A percentile compares a stretch with the other conserved stretches of the same genome.
Conservation (phyloP, 2,888 invertebrate species). For the Galeruca laticollis region DNA sequence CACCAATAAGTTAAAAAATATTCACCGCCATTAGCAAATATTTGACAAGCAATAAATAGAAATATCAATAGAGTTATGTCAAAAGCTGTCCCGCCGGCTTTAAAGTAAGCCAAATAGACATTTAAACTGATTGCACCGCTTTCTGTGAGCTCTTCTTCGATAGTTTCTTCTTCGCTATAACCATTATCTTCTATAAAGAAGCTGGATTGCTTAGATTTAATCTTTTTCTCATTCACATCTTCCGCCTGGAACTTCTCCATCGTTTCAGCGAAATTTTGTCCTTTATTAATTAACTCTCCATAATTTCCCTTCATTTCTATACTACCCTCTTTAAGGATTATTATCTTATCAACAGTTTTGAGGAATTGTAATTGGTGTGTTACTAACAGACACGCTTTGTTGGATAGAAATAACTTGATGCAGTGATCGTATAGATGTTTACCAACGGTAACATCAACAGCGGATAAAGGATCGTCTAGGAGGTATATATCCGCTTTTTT, state of each 20-base stretch:
- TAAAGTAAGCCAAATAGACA: slow-evolving; percentile 68
- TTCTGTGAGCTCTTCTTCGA: slow-evolving; percentile 59
- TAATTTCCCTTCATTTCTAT: slow-evolving; percentile 67
- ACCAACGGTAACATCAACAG: slow-evolving; percentile 84
- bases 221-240: slow-evolving; percentile 58
- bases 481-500: slow-evolving; percentile 83
- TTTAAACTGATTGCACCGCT: slow-evolving; percentile 56
- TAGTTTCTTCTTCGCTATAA: slow-evolving; percentile 54
- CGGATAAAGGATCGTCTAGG: slow-evolving; percentile 85
- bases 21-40: slow-evolving; percentile 75
- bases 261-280: slow-evolving; percentile 64
- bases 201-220: slow-evolving; percentile 57
- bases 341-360: slow-evolving; percentile 61
- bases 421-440: slow-evolving; percentile 80
- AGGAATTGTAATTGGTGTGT: slow-evolving; percentile 79
- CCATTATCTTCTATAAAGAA: slow-evolving; percentile 55
- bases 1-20: slow-evolving; percentile 80
- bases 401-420: slow-evolving; percentile 71
- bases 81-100: slow-evolving; percentile 69
- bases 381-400: slow-evolving; percentile 75
- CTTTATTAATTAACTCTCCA: slow-evolving; percentile 66
- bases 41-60: slow-evolving; percentile 71
- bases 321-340: slow-evolving; percentile 67
- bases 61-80: slow-evolving; percentile 65
- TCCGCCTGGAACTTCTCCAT: slow-evolving; percentile 52